A percentile compares a stretch with the other conserved stretches of the same genome.
These are phyloP conservation scores for Pollenia angustigena DNA, from an alignment of 2,888 invertebrate species.

Conservation along the genomic window DNA sequence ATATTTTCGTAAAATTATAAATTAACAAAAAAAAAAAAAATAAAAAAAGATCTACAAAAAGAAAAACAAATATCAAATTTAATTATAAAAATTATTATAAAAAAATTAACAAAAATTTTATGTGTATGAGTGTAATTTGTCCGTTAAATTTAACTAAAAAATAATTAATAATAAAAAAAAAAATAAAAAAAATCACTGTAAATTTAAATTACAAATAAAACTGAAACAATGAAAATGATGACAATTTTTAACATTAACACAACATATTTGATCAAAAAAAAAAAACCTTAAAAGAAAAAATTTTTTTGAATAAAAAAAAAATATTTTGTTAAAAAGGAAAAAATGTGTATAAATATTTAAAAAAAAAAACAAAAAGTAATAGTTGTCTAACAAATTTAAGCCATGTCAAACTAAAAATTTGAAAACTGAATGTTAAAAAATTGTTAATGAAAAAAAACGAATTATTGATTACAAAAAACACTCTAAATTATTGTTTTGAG, in stretches of 20 bases:
- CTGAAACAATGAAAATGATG: conserved; percentile 74
- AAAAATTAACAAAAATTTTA: conserved; percentile 58
- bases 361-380: conserved; percentile 75
- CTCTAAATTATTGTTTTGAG: conserved; percentile 66
- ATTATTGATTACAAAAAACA: conserved; percentile 51
- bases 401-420: conserved; percentile 32
- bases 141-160: conserved; percentile 75
- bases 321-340: conserved; percentile 79
- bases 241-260: conserved; percentile 75
- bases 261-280: conserved; percentile 70
- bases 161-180: conserved; percentile 26
- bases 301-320: conserved; percentile 71
- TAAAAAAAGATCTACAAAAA: conserved; percentile 63
- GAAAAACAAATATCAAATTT: conserved; percentile 66
- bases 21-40: conserved; percentile 5
- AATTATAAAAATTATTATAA: conserved; percentile 32
- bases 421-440: conserved; percentile 54
- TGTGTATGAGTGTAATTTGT: conserved; percentile 81
- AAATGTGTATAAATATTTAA: conserved; percentile 79
- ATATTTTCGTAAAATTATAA: conserved; percentile 71
- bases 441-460: conserved; percentile 59
- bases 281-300: conserved; percentile 39
- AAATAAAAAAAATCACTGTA: conserved; percentile 72
- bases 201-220: conserved; percentile 76
- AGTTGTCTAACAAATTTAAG: conserved; percentile 69